Conservation (phyloP, 2,797 vertebrate species). For the Psittacula derbiana region DNA sequence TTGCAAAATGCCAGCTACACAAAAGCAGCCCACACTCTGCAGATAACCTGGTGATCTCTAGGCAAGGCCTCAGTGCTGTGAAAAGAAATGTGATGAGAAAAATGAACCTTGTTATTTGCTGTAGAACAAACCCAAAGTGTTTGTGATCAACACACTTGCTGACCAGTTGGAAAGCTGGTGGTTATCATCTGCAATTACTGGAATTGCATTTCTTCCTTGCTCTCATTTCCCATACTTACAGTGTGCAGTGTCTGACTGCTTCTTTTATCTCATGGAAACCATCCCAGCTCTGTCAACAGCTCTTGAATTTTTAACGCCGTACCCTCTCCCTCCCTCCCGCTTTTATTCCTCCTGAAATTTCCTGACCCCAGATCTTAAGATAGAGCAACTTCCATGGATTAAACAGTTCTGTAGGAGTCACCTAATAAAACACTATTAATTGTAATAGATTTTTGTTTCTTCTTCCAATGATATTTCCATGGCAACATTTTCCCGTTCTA, state of each 20-base stretch:
- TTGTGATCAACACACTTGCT: neutral
- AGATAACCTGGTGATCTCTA: neutral
- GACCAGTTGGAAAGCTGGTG: neutral
- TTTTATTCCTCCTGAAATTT: conserved; percentile 55
- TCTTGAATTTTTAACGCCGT: conserved; percentile 57
- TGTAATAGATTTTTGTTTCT: conserved; percentile 79
- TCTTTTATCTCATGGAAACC: conserved; percentile 59
- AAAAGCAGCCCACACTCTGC: neutral
- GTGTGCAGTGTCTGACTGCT: neutral
- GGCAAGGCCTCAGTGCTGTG: neutral
- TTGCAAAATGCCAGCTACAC: neutral
- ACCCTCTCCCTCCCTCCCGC: neutral
- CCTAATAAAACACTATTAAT: conserved; percentile 79
- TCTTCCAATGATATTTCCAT: conserved; percentile 76
- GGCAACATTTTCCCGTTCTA: conserved; percentile 76
- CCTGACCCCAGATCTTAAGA: conserved; percentile 42
- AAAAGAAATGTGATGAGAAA: neutral
- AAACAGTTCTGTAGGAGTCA: conserved; percentile 64
- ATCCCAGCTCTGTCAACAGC: conserved; percentile 35
- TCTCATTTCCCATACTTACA: conserved; percentile 18
- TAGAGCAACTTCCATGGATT: conserved; percentile 57
- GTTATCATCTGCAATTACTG: neutral
- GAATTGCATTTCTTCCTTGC: neutral
- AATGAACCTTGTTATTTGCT: neutral
- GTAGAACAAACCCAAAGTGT: neutral